Conservation (phyloP, 2,113 vertebrate genomes). For the Vidua chalybeata region DNA sequence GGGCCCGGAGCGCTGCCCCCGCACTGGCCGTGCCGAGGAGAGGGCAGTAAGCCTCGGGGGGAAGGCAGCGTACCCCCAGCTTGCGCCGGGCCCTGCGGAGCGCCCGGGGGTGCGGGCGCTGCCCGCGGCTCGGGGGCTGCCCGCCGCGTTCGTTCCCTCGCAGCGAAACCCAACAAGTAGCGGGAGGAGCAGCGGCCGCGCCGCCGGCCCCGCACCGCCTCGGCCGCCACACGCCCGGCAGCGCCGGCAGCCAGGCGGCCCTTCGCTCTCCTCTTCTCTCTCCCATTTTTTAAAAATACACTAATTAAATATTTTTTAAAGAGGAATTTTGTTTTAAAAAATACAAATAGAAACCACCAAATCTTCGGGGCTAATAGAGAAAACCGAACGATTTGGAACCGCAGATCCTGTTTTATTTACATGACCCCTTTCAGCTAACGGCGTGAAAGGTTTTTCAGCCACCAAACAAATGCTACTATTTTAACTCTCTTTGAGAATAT, state of each 20-base stretch:
- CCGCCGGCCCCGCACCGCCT: not conserved
- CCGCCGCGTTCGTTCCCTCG: not conserved
- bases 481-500: not conserved
- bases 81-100: not conserved
- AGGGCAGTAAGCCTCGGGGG: rapidly evolving
- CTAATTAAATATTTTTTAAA: not conserved
- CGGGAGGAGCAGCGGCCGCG: not conserved
- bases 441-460: not conserved
- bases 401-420: not conserved
- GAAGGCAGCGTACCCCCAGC: not conserved
- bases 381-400: not conserved
- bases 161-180: not conserved
- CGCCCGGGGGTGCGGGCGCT: not conserved
- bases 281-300: not conserved
- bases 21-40: not conserved
- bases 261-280: not conserved
- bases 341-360: not conserved
- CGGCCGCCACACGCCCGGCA: not conserved
- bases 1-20: not conserved
- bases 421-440: not conserved
- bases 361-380: no score
- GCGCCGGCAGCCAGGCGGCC: not conserved
- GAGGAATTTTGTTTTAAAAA: not conserved
- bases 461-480: not conserved
- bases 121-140: not conserved